Percentiles rank a stretch among this genome's conserved stretches.
phyloP scores from a whole-genome alignment of 2,888 invertebrate genomes.

The Cephus runcator region DNA sequence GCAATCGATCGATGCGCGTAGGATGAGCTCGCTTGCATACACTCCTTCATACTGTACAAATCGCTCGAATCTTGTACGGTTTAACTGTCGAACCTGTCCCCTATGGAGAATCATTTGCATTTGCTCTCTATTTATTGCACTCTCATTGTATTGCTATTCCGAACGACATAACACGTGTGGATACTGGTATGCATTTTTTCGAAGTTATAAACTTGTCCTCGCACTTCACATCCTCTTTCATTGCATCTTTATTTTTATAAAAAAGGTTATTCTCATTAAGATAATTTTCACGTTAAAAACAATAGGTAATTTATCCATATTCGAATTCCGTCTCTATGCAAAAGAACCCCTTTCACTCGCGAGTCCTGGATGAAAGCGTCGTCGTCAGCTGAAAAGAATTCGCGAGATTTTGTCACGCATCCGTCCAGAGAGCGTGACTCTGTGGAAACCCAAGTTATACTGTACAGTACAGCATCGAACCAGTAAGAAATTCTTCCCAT shows the following conservation, averaged over 20 bases:
- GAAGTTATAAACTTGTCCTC: background rate
- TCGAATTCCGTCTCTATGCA: constrained; percentile 9
- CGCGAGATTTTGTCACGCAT: constrained; percentile 1
- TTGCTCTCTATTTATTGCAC: background rate
- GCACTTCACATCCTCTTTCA: background rate
- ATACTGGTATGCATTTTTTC: background rate
- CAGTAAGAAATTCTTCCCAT: background rate
- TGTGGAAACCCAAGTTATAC: background rate
- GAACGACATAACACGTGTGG: background rate
- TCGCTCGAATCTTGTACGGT: background rate
- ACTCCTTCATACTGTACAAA: background rate
- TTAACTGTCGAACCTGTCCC: background rate
- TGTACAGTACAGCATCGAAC: background rate
- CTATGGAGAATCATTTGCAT: background rate
- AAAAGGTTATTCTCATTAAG: too few species aligned
- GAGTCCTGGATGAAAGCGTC: constrained; percentile 30
- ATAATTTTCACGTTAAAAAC: too few species aligned
- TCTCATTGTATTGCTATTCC: background rate
- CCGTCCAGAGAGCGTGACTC: background rate
- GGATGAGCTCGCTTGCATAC: background rate
- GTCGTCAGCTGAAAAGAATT: constrained; percentile 10
- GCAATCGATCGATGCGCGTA: background rate
- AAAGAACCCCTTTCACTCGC: constrained; percentile 40
- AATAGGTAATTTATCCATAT: background rate
- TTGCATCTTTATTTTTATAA: background rate